Base-by-base conservation (phyloP, 2,797 vertebrate genomes). In the Sarcoramphus papa region DNA sequence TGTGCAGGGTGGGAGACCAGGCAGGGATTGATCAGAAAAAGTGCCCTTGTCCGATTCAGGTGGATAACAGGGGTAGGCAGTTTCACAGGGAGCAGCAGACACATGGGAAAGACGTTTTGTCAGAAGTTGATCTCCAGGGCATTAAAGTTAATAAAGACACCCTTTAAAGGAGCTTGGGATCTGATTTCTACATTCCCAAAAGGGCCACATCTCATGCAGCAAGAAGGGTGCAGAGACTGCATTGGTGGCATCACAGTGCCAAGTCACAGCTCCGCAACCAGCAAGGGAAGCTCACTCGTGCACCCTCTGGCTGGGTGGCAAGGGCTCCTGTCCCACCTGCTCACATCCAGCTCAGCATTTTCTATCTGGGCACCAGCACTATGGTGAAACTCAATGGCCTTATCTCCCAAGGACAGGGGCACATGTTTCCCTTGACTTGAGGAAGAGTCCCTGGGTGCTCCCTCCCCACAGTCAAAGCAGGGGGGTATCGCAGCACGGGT, bases 321-420 rank as follows among this genome's bases (percentile, higher is more conserved):
- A 45, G 37, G 43, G 20, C 25, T 92, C 70, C 53, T 63, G 20
- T 47, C 48, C 25, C 5, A 0, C 33, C 79, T 57, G 28, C 60
- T 48, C 63, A 9, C 59, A 60, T 21, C 27, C 63, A 65, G 50
- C 33, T 73, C 68, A 27, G n/a, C 17, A 9, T 65, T 62, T 57
- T 48, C 60, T 40, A 8, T 16, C 47, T 37, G 47, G 41, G 10
- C n/a, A 56, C 24, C 0, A 0, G 24, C 2, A 2, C 63, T 63
- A 1, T 6, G 12, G 33, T 40, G 68, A 53, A 82, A 45, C 9
- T 28, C 50, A n/a, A 0, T 2, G 15, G 15, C 24, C 11, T 31
- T 56, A 9, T 51, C 81, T 87, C 31, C 69, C 31, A 25, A 53
- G 56, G 53, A 72, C 40, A 40, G 20, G 6, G 53, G 28, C 22